phyloP scores from a whole-genome alignment of 2,888 invertebrate genomes.

The Aphidius colemani region DNA sequence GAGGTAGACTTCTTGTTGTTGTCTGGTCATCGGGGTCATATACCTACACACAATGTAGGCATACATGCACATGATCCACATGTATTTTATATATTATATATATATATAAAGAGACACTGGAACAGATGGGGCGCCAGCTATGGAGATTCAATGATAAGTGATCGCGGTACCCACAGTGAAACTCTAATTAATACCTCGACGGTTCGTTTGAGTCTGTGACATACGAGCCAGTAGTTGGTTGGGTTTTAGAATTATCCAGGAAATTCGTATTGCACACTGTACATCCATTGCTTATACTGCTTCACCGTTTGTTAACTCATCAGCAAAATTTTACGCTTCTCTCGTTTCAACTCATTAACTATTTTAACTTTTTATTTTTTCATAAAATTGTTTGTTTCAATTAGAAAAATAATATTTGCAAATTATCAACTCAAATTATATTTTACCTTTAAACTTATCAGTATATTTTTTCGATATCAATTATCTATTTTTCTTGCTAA shows the following conservation, averaged over 20 bases:
- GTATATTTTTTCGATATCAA: too few relatives aligned
- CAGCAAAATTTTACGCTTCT: conserved; percentile 27
- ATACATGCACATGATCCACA: conserved; percentile 14
- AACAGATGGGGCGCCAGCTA: too few relatives aligned
- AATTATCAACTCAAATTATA: too few relatives aligned
- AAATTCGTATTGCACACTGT: too few relatives aligned
- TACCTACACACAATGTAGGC: not conserved
- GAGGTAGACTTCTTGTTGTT: conserved; percentile 12
- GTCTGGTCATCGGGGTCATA: conserved; percentile 17
- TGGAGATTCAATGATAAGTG: conserved; percentile 55
- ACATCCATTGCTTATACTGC: too few relatives aligned
- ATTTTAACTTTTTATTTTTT: too few relatives aligned
- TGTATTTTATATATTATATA: conserved; percentile 15
- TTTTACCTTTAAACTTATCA: too few relatives aligned
- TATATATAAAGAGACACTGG: too few relatives aligned
- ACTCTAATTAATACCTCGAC: conserved; percentile 60
- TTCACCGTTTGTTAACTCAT: conserved; percentile 33
- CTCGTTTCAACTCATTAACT: conserved; percentile 2
- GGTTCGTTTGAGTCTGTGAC: conserved; percentile 59
- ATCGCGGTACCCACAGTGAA: conserved; percentile 56
- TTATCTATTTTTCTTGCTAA: too few relatives aligned
- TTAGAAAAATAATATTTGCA: too few relatives aligned
- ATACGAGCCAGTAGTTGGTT: conserved; percentile 53
- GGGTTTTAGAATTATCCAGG: conserved; percentile 45
- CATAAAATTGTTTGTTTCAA: too few relatives aligned